Evolutionary conservation across 2,888 invertebrate genomes (phyloP).

Genomic region (Phytoseiulus persimilis): DNA sequence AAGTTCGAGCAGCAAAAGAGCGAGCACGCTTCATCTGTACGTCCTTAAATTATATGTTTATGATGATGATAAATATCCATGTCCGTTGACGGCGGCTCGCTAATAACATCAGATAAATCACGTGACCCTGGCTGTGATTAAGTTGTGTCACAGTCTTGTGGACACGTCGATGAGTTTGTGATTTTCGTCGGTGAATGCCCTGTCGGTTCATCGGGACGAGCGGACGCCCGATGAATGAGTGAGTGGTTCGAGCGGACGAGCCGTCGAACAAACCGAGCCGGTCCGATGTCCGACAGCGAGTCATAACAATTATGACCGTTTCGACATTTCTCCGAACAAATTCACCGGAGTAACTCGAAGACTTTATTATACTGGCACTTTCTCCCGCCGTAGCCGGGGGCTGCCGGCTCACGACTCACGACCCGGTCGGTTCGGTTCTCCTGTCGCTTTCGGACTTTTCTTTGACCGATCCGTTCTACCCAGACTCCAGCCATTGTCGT

Average conservation of each 20-base stretch:
- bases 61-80: not conserved
- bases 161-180: not conserved
- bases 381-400: no score
- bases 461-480: no score
- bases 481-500: no score
- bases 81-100: not conserved
- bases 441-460: no score
- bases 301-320: no score
- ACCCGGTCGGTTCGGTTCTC: no score
- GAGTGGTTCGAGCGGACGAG: not conserved
- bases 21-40: not conserved
- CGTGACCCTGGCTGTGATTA: not conserved
- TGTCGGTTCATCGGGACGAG: not conserved
- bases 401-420: no score
- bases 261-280: not conserved
- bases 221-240: not conserved
- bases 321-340: no score
- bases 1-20: not conserved
- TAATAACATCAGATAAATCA: not conserved
- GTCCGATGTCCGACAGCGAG: not conserved
- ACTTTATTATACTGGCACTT: no score
- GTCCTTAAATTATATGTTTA: not conserved
- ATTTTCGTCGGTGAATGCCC: not conserved
- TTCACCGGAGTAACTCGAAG: no score
- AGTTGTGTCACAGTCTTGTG: not conserved